Conservation (phyloP, 2,113 vertebrate genomes). For the Propithecus coquereli region DNA sequence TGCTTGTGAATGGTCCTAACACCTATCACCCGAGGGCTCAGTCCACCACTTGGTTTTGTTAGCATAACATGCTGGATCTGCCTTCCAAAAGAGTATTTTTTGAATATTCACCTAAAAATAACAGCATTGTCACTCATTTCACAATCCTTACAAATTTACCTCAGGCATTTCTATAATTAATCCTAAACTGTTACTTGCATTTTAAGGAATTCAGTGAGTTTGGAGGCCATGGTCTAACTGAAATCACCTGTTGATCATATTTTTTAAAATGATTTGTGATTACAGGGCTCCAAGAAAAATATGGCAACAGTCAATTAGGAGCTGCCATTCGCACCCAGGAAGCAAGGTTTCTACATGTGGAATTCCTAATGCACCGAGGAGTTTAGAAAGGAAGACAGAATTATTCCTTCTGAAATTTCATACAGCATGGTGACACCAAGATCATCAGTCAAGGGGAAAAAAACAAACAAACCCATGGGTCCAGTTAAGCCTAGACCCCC, state of each 20-base stretch:
- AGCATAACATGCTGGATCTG: background rate
- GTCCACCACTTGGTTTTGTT: background rate
- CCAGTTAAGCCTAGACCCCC: background rate
- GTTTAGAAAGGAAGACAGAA: conserved; percentile 30
- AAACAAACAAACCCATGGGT: background rate
- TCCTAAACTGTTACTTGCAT: background rate
- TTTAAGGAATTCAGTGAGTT: conserved; percentile 12
- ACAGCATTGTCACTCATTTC: background rate
- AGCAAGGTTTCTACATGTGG: conserved; percentile 51
- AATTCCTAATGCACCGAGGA: conserved; percentile 57
- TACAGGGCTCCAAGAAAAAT: conserved; percentile 17
- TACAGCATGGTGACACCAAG: background rate
- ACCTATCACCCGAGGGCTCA: background rate
- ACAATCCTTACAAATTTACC: background rate
- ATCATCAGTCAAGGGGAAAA: background rate
- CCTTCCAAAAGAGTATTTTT: background rate
- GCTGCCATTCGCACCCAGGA: conserved; percentile 46
- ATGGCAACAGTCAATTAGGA: conserved; percentile 51
- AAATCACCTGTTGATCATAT: background rate
- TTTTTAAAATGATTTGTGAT: background rate
- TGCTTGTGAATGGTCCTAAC: background rate
- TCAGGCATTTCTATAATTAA: background rate
- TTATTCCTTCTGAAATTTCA: conserved; percentile 14
- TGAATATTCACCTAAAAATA: background rate
- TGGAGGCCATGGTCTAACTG: background rate